Evolutionary conservation across 2,797 vertebrate genomes (phyloP).

Genomic region (Corythornis leucogaster): DNA sequence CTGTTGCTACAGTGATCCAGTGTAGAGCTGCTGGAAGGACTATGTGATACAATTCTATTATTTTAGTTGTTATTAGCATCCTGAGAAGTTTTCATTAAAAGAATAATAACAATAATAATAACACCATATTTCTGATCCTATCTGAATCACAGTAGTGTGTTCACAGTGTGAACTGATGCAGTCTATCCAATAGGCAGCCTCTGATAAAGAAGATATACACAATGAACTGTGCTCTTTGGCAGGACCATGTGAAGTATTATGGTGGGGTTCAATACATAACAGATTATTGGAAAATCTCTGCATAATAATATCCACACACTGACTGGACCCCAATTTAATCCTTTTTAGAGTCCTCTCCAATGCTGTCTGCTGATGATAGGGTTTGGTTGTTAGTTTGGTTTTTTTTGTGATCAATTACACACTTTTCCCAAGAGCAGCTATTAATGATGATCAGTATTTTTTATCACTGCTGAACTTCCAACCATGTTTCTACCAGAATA

Average conservation of each 20-base stretch:
- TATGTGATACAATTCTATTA: background rate
- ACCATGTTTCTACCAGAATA: background rate
- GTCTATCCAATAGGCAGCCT: background rate
- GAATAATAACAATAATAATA: background rate
- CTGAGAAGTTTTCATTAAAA: background rate
- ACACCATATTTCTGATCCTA: background rate
- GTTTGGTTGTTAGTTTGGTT: no score
- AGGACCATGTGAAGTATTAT: background rate
- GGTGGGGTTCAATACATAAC: no score
- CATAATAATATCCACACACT: background rate
- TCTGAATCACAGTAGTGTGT: background rate
- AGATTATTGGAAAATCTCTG: background rate
- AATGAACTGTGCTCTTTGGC: background rate
- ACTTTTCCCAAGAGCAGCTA: background rate
- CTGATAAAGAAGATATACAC: background rate
- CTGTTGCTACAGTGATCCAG: background rate
- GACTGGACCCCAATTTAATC: background rate
- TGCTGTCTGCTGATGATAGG: background rate
- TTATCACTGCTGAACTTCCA: conserved; percentile 16
- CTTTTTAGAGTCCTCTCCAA: background rate
- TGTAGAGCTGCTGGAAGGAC: background rate
- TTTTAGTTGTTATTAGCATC: background rate
- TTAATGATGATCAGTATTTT: background rate
- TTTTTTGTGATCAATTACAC: background rate
- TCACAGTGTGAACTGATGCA: background rate